A percentile compares a stretch with the other conserved stretches of the same genome.
Evolutionary conservation across 2,797 vertebrate genomes (phyloP).

Genomic region (Hippocampus kuda): DNA sequence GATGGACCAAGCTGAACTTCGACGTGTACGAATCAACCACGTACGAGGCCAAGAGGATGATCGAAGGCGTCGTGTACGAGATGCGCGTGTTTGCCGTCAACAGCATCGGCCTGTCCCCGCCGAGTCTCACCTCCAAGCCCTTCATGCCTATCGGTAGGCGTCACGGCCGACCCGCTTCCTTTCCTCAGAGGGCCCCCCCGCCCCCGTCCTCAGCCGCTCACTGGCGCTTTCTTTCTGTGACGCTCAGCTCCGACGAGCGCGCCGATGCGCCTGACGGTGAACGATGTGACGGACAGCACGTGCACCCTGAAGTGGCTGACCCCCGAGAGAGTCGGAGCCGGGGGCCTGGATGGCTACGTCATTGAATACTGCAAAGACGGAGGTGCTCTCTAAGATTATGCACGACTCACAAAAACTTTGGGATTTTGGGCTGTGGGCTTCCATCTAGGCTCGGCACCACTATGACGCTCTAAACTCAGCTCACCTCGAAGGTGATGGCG

Average conservation of each 20-base stretch:
- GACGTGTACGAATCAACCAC: conserved; percentile 70
- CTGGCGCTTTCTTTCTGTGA: conserved; percentile 18
- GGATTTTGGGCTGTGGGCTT: not conserved
- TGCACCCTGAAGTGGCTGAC: conserved; percentile 82
- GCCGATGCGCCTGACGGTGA: conserved; percentile 71
- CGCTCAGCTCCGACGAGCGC: conserved; percentile 75
- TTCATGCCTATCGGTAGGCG: conserved; percentile 88
- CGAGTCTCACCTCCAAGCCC: conserved; percentile 78
- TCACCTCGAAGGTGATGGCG: not conserved
- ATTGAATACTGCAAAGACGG: conserved; percentile 85
- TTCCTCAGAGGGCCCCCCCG: conserved; percentile 1
- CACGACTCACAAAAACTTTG: not conserved
- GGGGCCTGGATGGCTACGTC: conserved; percentile 81
- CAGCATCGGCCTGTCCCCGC: conserved; percentile 76
- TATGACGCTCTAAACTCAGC: not conserved
- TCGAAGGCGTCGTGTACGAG: conserved; percentile 84
- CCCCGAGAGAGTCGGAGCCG: conserved; percentile 79
- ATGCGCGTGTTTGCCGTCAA: conserved; percentile 85
- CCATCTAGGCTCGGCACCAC: too few species aligned
- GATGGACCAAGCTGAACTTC: conserved; percentile 90
- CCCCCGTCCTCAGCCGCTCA: not conserved
- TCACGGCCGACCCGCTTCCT: not conserved
- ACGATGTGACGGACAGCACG: conserved; percentile 78
- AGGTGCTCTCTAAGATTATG: conserved; percentile 57
- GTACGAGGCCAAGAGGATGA: conserved; percentile 84